A percentile compares a stretch with the other conserved stretches of the same genome.
phyloP scores from a whole-genome alignment of 2,888 invertebrate genomes.

The Cheilosia scutellata region DNA sequence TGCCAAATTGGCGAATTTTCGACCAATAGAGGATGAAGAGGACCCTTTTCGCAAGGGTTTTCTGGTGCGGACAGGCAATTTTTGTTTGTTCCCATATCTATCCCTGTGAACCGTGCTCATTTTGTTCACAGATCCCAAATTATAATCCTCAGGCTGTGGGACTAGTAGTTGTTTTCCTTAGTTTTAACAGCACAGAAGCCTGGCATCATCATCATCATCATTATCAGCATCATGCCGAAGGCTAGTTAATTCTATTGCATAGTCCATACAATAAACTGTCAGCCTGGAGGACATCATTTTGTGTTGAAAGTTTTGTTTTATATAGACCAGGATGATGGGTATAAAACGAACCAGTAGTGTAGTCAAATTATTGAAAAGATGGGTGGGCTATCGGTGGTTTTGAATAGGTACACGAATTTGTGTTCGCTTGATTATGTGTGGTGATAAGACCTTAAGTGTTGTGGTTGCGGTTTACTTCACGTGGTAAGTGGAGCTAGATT shows the following conservation, averaged over 20 bases:
- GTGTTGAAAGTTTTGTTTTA: constrained; percentile 55
- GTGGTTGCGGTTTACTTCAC: background rate
- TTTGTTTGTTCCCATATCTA: constrained; percentile 10
- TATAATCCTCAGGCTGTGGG: constrained; percentile 54
- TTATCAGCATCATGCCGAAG: constrained; percentile 50
- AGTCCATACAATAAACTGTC: constrained; percentile 36
- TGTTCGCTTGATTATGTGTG: constrained; percentile 45
- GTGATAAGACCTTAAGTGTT: constrained; percentile 22
- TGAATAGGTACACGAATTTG: constrained; percentile 20
- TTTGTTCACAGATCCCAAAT: constrained; percentile 43
- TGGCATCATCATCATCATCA: constrained; percentile 41
- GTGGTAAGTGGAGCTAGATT: background rate
- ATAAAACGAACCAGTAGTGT: constrained; percentile 36
- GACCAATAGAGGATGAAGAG: constrained; percentile 17
- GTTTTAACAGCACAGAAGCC: background rate
- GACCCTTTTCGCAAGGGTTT: constrained; percentile 8
- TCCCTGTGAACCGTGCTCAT: constrained; percentile 17
- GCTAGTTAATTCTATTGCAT: constrained; percentile 60
- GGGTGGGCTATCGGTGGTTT: constrained; percentile 25
- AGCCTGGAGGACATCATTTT: constrained; percentile 46
- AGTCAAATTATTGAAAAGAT: constrained; percentile 35
- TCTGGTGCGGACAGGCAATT: constrained; percentile 29
- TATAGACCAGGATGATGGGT: background rate
- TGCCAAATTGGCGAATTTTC: constrained; percentile 72
- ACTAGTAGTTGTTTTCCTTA: constrained; percentile 22